These are phyloP conservation scores for Pseudachorutes palmiensis DNA, from an alignment of 1,140 invertebrate genomes.

Conservation along the genomic window DNA sequence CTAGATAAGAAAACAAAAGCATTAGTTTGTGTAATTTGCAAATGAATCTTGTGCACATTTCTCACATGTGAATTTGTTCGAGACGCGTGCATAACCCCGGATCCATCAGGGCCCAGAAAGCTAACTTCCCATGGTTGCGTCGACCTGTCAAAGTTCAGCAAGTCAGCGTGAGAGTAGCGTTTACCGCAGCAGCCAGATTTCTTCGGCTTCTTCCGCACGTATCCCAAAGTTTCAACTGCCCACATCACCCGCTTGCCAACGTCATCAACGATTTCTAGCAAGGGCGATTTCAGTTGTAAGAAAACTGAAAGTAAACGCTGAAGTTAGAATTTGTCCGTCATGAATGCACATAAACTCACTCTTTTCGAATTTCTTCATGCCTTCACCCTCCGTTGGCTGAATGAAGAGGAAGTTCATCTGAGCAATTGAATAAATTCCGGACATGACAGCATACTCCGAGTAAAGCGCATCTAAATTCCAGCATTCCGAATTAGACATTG, in stretches of 20 bases:
- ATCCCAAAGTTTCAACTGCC: not conserved
- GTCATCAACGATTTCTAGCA: slow-evolving; percentile 5
- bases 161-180: not conserved
- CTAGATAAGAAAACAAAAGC: not conserved
- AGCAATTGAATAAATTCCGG: not conserved
- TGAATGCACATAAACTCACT: not conserved
- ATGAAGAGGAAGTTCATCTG: not conserved
- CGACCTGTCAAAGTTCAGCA: not conserved
- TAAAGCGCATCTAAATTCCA: not conserved
- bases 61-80: not conserved
- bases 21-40: too few species aligned
- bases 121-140: not conserved
- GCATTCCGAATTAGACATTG: not conserved
- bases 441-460: not conserved
- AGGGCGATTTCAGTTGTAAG: not conserved
- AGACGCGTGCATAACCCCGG: not conserved
- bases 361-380: not conserved
- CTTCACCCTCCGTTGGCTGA: not conserved
- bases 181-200: not conserved
- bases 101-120: not conserved
- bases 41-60: not conserved
- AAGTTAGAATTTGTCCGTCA: not conserved
- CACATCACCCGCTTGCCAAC: not conserved
- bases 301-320: not conserved
- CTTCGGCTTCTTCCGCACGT: not conserved